Conservation (phyloP, 2,797 vertebrate genomes). For the Acanthiza pusilla region DNA sequence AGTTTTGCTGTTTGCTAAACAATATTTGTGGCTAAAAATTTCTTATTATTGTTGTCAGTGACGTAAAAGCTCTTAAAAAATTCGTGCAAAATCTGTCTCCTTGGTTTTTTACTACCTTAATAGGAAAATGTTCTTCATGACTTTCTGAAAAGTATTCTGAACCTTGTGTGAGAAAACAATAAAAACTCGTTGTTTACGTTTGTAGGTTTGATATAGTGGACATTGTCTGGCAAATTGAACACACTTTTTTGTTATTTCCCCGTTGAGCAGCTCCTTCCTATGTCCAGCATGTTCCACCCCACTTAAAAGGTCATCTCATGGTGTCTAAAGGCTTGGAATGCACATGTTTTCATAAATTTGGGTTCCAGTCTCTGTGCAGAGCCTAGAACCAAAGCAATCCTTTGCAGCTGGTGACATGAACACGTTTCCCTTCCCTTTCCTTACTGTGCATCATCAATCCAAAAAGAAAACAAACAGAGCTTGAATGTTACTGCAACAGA, state of each 20-base stretch:
- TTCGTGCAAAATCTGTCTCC: not conserved
- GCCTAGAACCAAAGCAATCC: not conserved
- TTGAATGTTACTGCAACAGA: not conserved
- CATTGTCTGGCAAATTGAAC: not conserved
- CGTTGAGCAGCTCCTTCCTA: not conserved
- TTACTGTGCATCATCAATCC: not conserved
- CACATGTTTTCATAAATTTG: not conserved
- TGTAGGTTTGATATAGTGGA: not conserved
- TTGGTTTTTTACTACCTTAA: not conserved
- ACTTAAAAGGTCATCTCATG: not conserved
- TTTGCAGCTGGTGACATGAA: not conserved
- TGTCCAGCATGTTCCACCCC: not conserved
- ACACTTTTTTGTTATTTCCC: not conserved
- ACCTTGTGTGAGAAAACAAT: not conserved
- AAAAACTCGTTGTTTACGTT: not conserved
- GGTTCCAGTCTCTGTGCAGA: not conserved
- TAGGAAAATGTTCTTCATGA: not conserved
- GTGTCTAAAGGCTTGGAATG: not conserved
- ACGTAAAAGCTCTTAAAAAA: not conserved
- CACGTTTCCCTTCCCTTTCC: not conserved
- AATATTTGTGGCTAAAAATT: not conserved
- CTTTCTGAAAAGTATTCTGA: not conserved
- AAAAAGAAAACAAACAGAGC: not conserved
- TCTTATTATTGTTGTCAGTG: not conserved
- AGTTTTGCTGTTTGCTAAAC: not conserved